These are phyloP conservation scores for Athalia rosae DNA, from an alignment of 2,888 invertebrate genomes.

Conservation along the genomic window DNA sequence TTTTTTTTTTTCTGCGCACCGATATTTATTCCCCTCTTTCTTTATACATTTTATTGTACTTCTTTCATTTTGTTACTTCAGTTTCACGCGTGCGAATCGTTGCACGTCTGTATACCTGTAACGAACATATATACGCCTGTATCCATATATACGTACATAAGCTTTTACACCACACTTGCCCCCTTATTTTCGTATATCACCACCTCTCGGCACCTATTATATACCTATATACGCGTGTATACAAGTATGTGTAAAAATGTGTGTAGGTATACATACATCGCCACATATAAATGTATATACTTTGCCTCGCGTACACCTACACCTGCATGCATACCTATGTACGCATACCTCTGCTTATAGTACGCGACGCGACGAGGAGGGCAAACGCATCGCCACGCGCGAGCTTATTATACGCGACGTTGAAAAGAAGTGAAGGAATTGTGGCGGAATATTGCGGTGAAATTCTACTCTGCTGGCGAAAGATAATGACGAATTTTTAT, in stretches of 20 bases:
- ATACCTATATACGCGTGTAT: too few relatives aligned
- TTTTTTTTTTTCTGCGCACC: background rate
- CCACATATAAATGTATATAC: too few relatives aligned
- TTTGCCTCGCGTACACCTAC: too few relatives aligned
- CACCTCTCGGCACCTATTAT: background rate
- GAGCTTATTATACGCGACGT: slow-evolving; percentile 39
- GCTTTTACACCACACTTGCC: background rate
- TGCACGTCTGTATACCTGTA: too few relatives aligned
- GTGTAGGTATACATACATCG: too few relatives aligned
- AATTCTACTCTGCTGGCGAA: slow-evolving; percentile 35
- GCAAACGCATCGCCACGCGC: slow-evolving; percentile 43
- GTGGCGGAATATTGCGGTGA: slow-evolving; percentile 42
- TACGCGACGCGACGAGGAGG: slow-evolving; percentile 13
- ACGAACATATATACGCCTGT: too few relatives aligned
- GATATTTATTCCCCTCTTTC: slow-evolving; percentile 2
- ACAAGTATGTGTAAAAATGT: background rate
- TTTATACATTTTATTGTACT: background rate
- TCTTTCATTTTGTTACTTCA: slow-evolving; percentile 18
- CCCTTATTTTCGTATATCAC: background rate
- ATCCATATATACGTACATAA: too few relatives aligned
- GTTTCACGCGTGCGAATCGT: slow-evolving; percentile 38
- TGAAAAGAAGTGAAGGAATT: slow-evolving; percentile 43
- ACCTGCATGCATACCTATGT: too few relatives aligned
- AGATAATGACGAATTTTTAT: slow-evolving; percentile 36
- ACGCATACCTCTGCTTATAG: too few relatives aligned